A percentile compares a stretch with the other conserved stretches of the same genome.
These are phyloP conservation scores for Calyptomena viridis DNA, from an alignment of 2,113 vertebrate genomes.

Conservation along the genomic window DNA sequence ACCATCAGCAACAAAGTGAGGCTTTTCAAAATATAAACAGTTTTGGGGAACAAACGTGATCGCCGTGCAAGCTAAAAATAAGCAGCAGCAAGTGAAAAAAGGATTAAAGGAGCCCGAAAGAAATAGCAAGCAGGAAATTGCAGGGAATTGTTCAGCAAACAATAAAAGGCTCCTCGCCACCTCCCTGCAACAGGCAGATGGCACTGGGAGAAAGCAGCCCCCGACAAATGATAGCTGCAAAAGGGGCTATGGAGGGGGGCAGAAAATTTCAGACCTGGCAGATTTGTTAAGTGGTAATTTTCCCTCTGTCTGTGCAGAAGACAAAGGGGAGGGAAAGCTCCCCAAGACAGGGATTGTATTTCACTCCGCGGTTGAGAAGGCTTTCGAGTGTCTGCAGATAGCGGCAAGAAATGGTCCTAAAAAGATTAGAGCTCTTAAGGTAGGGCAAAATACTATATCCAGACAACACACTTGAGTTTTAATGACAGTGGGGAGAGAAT, in stretches of 20 bases:
- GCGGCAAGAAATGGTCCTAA: slow-evolving; percentile 30
- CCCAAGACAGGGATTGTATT: slow-evolving; percentile 32
- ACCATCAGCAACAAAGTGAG: neutral
- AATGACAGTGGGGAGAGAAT: slow-evolving; percentile 50
- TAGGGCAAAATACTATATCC: slow-evolving; percentile 54
- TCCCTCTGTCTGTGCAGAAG: slow-evolving; percentile 56
- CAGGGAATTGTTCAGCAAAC: slow-evolving; percentile 52
- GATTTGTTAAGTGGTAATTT: slow-evolving; percentile 60
- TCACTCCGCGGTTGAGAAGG: neutral
- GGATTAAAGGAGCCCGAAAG: neutral
- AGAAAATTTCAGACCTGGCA: slow-evolving; percentile 33
- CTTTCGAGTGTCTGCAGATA: slow-evolving; percentile 52
- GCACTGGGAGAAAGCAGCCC: slow-evolving; percentile 19
- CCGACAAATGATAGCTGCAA: slow-evolving; percentile 39
- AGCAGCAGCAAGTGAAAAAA: neutral
- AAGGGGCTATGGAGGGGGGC: neutral
- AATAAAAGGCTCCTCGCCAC: slow-evolving; percentile 47
- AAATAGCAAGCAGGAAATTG: slow-evolving; percentile 43
- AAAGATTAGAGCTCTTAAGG: slow-evolving; percentile 66
- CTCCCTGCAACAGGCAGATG: slow-evolving; percentile 35
- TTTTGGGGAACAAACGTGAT: neutral
- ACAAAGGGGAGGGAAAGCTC: slow-evolving; percentile 38
- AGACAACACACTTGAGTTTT: slow-evolving; percentile 61
- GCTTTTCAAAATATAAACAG: slow-evolving; percentile 26
- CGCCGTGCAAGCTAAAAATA: neutral